These are phyloP conservation scores for Zaprionus tsacasi DNA, from an alignment of 1,140 invertebrate genomes.

Conservation along the genomic window DNA sequence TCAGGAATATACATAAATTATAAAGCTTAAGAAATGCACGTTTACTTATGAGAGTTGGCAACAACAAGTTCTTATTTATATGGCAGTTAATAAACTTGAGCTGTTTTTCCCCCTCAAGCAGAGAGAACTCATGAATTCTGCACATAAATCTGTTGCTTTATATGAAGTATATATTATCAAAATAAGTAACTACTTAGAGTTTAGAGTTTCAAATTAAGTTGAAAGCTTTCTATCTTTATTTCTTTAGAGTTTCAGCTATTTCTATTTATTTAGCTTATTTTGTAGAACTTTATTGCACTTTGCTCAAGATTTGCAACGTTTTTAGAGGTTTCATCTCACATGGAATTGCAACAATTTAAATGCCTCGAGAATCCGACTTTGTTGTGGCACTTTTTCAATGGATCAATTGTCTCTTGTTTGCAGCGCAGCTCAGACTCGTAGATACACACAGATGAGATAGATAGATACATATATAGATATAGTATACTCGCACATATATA, in stretches of 20 bases:
- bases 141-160: neutral
- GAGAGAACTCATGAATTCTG: neutral
- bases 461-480: too few relatives aligned
- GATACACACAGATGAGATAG: neutral
- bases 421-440: neutral
- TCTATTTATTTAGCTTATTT: neutral
- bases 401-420: conserved; percentile 40
- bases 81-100: conserved; percentile 3
- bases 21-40: neutral
- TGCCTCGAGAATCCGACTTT: conserved; percentile 11
- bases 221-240: neutral
- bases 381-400: conserved; percentile 19
- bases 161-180: neutral
- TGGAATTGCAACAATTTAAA: conserved; percentile 33
- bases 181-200: neutral
- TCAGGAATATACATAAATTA: neutral
- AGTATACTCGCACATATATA: neutral
- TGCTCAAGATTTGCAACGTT: neutral
- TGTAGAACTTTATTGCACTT: neutral
- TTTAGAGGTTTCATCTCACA: neutral
- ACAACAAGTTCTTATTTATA: neutral
- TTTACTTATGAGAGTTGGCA: neutral
- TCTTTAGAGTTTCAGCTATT: neutral
- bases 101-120: neutral
- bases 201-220: neutral